Conservation (phyloP, 2,113 vertebrate genomes). For the Cromileptes altivelis region DNA sequence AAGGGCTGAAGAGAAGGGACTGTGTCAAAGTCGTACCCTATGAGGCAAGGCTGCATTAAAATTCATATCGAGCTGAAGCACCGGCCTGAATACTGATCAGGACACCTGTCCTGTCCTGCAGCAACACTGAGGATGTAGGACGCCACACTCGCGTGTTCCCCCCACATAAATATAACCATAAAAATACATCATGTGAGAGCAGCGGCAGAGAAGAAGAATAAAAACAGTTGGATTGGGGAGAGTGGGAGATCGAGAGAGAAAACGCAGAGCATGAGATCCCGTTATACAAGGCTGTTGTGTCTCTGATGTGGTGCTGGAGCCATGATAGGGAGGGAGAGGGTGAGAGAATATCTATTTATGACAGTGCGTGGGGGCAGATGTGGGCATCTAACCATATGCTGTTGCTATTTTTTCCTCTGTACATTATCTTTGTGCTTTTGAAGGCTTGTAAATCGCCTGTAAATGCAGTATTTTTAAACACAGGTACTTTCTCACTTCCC, state of each 20-base stretch:
- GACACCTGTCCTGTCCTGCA: constrained; percentile 38
- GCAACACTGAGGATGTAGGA: constrained; percentile 6
- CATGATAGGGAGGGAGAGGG: constrained; percentile 53
- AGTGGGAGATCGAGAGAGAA: constrained; percentile 58
- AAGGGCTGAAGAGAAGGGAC: constrained; percentile 53
- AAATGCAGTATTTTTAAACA: constrained; percentile 15
- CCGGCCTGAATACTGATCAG: constrained; percentile 69
- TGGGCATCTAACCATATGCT: constrained; percentile 69
- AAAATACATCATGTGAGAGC: constrained; percentile 19
- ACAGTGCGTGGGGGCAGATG: constrained; percentile 68
- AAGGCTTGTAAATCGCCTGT: constrained; percentile 24
- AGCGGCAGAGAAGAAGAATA: constrained; percentile 29
- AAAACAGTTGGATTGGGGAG: constrained; percentile 29
- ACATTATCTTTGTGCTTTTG: constrained; percentile 41
- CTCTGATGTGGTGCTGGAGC: constrained; percentile 72
- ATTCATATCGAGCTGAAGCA: constrained; percentile 60
- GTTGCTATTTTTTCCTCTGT: constrained; percentile 63
- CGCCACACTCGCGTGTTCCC: neutral
- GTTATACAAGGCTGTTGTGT: constrained; percentile 74
- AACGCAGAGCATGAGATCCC: constrained; percentile 56
- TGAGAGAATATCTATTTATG: constrained; percentile 74
- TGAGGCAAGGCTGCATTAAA: constrained; percentile 70
- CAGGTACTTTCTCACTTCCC: neutral
- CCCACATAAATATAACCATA: constrained; percentile 25
- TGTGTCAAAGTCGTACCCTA: constrained; percentile 71